These are phyloP conservation scores for Rhabdomys dilectus DNA, from an alignment of 2,113 vertebrate species.

Conservation along the genomic window DNA sequence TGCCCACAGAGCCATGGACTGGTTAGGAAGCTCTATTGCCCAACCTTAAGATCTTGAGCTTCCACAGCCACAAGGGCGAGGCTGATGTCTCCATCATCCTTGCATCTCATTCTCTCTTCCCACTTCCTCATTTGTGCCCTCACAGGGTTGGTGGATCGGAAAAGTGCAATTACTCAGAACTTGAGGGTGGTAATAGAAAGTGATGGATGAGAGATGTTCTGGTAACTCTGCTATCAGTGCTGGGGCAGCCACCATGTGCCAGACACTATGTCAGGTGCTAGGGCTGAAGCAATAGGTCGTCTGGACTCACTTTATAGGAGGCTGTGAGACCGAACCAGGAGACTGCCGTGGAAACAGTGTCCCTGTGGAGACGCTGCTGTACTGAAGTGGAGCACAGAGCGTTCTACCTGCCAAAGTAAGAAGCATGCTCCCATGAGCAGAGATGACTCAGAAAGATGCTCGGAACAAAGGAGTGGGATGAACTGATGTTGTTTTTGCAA, in stretches of 20 bases:
- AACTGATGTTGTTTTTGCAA: slow-evolving; percentile 32
- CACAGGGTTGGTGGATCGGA: neutral
- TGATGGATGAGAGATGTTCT: too few species aligned
- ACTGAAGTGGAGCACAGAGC: fast-evolving
- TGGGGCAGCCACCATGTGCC: neutral
- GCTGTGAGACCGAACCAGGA: neutral
- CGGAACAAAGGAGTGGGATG: neutral
- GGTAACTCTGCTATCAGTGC: neutral
- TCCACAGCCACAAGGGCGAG: neutral
- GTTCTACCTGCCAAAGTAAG: neutral
- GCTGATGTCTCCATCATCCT: neutral
- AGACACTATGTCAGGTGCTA: neutral
- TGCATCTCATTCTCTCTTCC: neutral
- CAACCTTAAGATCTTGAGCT: neutral
- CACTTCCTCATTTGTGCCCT: fast-evolving
- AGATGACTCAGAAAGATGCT: neutral
- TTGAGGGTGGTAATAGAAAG: neutral
- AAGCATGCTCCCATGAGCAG: neutral
- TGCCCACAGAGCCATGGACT: fast-evolving
- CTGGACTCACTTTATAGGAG: neutral
- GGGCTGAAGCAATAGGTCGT: too few species aligned
- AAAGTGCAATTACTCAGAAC: neutral
- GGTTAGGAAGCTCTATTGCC: neutral
- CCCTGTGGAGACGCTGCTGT: neutral
- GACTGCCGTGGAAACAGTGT: too few species aligned